Evolutionary conservation across 2,113 vertebrate species (phyloP), one percentile per base, ranked within the genome.

Genomic region (Hyaena hyaena): DNA sequence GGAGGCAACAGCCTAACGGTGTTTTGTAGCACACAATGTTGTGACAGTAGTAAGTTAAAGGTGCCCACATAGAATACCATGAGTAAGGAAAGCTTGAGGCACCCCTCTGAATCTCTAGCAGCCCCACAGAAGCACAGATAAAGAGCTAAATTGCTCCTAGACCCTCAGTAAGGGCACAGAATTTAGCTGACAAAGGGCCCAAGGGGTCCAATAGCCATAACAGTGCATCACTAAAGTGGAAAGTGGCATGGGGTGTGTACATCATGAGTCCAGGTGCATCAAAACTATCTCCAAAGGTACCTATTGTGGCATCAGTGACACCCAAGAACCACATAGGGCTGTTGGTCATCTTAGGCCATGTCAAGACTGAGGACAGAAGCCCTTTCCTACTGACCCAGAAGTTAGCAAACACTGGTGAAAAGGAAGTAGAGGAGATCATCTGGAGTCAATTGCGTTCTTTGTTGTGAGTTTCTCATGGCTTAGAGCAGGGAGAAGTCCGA

Each of bases 371-470:
- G 31, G 16, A 90, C 33, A 86, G 80, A 93, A 45, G 17, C 21
- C 12, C 43, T 80, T 45, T 90, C 31, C 65, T 80, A 5, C 21
- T 80, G 21, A 71, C 6, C 5, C 11, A 28, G 66, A 74, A 48
- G 33, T 87, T 58, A 82, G 35, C 76, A 61, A 10, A 58, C 61
- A 88, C 58, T 68, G 66, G 74, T 33, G 31, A 63, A 89, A 90
- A 53, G 26, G 43, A 45, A 35, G 31, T 48, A 55, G 61, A 81
- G 39, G 10, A n/a, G 80, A 79, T 53, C 21, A 73, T 85, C 21
- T 76, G 80, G 61, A 95, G 92, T 95, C 21, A 90, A 79, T 63
- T 95, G 48, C 79, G 66, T 83, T 93, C 63, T 73, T 73, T 82
- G 24, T 45, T 97, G 31, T 92, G 68, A 87, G 43, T 96, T 82